Base-by-base conservation (phyloP, 2,113 vertebrate species). In the Centropristis striata region DNA sequence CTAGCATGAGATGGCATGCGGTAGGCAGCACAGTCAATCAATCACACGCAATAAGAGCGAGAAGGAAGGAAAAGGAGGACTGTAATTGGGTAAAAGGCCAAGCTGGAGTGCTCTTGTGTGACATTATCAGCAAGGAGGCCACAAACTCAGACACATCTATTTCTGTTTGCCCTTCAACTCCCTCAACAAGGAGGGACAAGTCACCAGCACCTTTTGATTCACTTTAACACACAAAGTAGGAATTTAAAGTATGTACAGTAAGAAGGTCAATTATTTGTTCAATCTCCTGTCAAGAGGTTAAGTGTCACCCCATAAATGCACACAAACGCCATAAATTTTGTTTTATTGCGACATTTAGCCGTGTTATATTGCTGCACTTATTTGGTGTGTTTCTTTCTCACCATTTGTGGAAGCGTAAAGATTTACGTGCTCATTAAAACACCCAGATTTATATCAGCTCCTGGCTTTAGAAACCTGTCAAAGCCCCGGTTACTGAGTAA, bases 31-130 rank as follows among this genome's bases (percentile, higher is more conserved):
- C 0, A 5, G 20, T 13, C 15, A 66, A 20, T 37, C 49, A 68
- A 36, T 61, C 64, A 39, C 4, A 28, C 37, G 55, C 32, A 79
- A 41, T 36, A 36, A 61, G 58, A 69, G 67, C n/a, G 27, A 27
- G 42, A 37, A 2, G 9, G 3, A 49, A 21, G 42, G n/a, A 73
- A 15, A 55, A 27, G 28, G 25, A 60, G 21, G 25, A 21, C 10
- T 68, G 65, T 28, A 71, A 61, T 71, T 71, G 41, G 64, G 84
- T 80, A 25, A 90, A 86, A 91, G 83, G 80, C 44, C 84, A 84
- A 51, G 42, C 53, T 82, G 47, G 55, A 90, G 86, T 78, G 54
- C 71, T 74, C 58, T 47, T 66, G 21, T 63, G 46, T 47, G 27
- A 42, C 41, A 27, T 84, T 78, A 82, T 88, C 89, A 86, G 65